These are phyloP conservation scores for Spea hammondii DNA, from an alignment of 2,797 vertebrate genomes.

Conservation along the genomic window DNA sequence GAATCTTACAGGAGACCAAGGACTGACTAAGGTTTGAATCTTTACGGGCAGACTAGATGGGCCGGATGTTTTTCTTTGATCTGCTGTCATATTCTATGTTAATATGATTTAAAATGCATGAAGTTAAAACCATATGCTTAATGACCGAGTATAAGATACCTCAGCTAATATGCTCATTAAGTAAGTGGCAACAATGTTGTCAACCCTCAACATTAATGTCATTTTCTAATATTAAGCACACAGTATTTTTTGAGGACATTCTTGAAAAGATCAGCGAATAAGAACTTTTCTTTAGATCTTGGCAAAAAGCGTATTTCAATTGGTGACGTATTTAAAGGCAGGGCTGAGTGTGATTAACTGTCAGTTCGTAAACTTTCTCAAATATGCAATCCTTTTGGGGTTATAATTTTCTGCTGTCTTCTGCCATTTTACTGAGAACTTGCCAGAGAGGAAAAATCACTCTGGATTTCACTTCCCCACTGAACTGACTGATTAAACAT, in stretches of 20 bases:
- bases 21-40: too few relatives aligned
- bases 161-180: too few relatives aligned
- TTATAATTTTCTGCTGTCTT: slow-evolving; percentile 45
- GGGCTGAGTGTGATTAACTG: slow-evolving; percentile 51
- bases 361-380: slow-evolving; percentile 49
- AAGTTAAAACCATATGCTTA: too few relatives aligned
- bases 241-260: neutral
- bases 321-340: slow-evolving; percentile 48
- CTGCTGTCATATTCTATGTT: neutral
- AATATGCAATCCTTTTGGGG: slow-evolving; percentile 51
- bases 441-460: slow-evolving; percentile 28
- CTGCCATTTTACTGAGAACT: slow-evolving; percentile 38
- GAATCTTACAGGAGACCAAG: too few relatives aligned
- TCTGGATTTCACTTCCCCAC: slow-evolving; percentile 28
- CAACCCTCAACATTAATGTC: neutral
- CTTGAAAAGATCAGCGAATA: slow-evolving; percentile 10
- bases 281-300: slow-evolving; percentile 11
- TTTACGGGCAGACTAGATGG: too few relatives aligned
- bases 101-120: neutral
- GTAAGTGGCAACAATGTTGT: too few relatives aligned
- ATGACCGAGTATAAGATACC: too few relatives aligned
- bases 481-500: slow-evolving; percentile 39
- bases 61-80: too few relatives aligned
- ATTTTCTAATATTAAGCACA: slow-evolving; percentile 14
- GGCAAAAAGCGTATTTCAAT: slow-evolving; percentile 21